phyloP scores from a whole-genome alignment of 2,113 vertebrate genomes.

The Fulica atra region DNA sequence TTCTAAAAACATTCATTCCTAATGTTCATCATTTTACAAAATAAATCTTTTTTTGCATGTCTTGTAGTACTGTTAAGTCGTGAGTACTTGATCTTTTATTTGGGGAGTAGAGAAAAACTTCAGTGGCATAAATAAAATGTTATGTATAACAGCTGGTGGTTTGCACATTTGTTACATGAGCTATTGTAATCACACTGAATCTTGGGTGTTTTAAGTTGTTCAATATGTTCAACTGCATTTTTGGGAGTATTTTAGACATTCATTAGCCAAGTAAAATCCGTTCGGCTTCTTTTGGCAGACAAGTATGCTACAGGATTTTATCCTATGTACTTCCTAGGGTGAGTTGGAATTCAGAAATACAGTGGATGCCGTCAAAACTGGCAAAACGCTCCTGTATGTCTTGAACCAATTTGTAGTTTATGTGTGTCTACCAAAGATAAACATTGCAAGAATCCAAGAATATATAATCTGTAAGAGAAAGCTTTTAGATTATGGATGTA shows the following conservation, averaged over 20 bases:
- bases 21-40: background rate
- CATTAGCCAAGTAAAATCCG: background rate
- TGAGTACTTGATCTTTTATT: background rate
- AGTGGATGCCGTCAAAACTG: background rate
- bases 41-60: background rate
- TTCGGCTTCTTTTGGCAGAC: background rate
- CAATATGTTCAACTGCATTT: background rate
- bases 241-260: background rate
- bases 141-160: background rate
- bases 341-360: background rate
- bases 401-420: background rate
- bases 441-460: background rate
- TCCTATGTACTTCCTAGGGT: background rate
- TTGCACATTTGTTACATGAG: background rate
- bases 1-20: constrained; percentile 18
- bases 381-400: background rate
- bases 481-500: background rate
- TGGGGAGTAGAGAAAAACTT: background rate
- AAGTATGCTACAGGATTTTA: background rate
- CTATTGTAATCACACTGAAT: background rate
- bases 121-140: background rate
- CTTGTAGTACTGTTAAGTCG: background rate
- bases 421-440: background rate
- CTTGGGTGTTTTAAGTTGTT: background rate
- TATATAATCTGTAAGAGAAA: background rate